Conservation (phyloP, 2,888 invertebrate genomes). For the Tricholauxania praeusta region DNA sequence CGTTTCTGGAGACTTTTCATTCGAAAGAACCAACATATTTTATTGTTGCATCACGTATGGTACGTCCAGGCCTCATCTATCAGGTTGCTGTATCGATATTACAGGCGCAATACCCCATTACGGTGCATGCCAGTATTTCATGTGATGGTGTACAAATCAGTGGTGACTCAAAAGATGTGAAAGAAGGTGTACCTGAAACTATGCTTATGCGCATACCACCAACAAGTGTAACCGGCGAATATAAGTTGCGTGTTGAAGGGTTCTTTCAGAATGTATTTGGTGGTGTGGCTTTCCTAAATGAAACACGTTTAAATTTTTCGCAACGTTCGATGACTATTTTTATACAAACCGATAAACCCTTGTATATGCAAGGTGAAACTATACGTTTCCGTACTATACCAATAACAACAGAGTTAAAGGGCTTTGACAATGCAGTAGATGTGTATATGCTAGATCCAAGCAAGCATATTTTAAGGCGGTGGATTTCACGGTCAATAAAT, state of each 20-base stretch:
- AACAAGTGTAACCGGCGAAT: constrained; percentile 85
- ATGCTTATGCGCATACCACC: constrained; percentile 89
- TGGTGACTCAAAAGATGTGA: constrained; percentile 84
- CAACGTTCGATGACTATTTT: constrained; percentile 95
- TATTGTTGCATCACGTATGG: constrained; percentile 90
- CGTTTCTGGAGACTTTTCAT: constrained; percentile 60
- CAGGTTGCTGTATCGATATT: constrained; percentile 88
- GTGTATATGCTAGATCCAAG: constrained; percentile 93
- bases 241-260: constrained; percentile 87
- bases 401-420: constrained; percentile 90
- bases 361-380: constrained; percentile 93
- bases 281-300: constrained; percentile 90
- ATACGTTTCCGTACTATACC: constrained; percentile 92
- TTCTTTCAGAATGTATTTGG: constrained; percentile 77
- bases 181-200: constrained; percentile 89
- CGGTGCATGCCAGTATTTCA: constrained; percentile 88
- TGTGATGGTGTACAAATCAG: constrained; percentile 90
- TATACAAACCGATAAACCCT: constrained; percentile 93
- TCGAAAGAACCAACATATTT: constrained; percentile 79
- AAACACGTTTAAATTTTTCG: constrained; percentile 86
- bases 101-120: constrained; percentile 82
- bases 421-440: constrained; percentile 91
- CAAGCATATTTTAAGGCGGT: constrained; percentile 87
- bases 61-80: constrained; percentile 92
- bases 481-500: constrained; percentile 80